A percentile compares a stretch with the other conserved stretches of the same genome.
phyloP scores from a whole-genome alignment of 2,797 vertebrate genomes.

The Mus minutoides region DNA sequence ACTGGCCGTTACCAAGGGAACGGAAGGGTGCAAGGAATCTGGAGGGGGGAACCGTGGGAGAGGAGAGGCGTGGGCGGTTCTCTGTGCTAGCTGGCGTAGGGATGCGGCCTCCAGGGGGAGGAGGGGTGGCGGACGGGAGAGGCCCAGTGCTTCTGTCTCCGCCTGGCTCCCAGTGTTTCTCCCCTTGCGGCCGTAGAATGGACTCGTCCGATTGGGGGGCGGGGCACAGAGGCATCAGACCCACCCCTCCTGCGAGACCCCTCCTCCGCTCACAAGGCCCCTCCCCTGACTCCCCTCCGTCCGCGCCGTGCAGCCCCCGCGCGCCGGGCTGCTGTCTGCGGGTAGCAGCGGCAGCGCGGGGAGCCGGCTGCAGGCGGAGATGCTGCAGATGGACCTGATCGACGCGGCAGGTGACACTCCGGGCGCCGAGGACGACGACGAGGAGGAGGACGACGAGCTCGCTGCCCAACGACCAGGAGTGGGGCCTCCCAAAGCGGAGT shows the following conservation, averaged over 20 bases:
- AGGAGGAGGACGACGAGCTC: constrained; percentile 86
- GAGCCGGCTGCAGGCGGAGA: constrained; percentile 95
- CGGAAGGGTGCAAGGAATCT: constrained; percentile 48
- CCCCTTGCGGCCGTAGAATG: constrained; percentile 17
- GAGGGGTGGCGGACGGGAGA: neutral
- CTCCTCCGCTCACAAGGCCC: constrained; percentile 87
- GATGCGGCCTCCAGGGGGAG: neutral
- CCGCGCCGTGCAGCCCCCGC: constrained; percentile 82
- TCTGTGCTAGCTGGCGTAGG: neutral
- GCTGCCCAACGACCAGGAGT: constrained; percentile 71
- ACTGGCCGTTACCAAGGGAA: constrained; percentile 77
- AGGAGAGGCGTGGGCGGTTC: neutral
- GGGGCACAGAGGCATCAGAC: neutral
- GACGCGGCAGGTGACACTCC: constrained; percentile 92
- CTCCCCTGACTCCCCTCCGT: constrained; percentile 71
- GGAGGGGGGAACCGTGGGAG: neutral
- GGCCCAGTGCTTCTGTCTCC: neutral
- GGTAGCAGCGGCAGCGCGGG: constrained; percentile 92
- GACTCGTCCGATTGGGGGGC: constrained; percentile 60
- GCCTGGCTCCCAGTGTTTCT: neutral
- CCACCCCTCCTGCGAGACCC: neutral
- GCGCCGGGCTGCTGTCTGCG: constrained; percentile 89
- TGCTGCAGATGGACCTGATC: constrained; percentile 96
- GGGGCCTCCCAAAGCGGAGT: constrained; percentile 82
- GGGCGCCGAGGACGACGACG: constrained; percentile 81